Conservation (phyloP, 1,140 invertebrate species). For the Orchestia grillus region DNA sequence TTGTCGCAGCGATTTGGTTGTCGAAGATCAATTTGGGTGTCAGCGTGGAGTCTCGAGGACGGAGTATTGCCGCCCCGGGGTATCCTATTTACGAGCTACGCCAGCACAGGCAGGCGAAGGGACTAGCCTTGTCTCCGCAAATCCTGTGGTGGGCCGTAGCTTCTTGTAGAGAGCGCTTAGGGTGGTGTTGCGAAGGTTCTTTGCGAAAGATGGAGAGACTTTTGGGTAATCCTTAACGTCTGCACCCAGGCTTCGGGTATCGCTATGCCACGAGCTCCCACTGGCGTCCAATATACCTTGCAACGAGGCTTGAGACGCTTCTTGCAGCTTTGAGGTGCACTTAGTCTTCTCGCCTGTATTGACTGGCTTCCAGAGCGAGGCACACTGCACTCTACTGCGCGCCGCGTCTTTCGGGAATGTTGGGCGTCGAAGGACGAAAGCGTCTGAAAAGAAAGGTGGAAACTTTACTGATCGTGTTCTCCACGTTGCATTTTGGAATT, state of each 20-base stretch:
- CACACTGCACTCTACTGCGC: neutral
- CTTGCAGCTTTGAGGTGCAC: neutral
- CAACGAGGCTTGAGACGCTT: neutral
- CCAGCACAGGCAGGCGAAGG: neutral
- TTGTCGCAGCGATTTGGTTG: neutral
- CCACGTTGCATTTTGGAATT: neutral
- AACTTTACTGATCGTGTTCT: neutral
- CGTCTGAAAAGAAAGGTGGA: neutral
- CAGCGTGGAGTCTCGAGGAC: neutral
- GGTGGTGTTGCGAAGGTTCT: slow-evolving; percentile 33
- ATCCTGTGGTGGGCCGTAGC: slow-evolving; percentile 24
- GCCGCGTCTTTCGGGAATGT: neutral
- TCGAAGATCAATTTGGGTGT: slow-evolving; percentile 3
- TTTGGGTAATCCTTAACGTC: slow-evolving; percentile 53
- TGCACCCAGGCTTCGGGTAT: slow-evolving; percentile 3
- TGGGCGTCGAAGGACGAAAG: too few species aligned
- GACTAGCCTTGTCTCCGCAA: slow-evolving; percentile 40
- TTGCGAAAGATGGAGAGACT: slow-evolving; percentile 20
- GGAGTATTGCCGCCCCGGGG: neutral
- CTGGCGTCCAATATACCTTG: slow-evolving; percentile 11
- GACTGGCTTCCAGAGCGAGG: neutral
- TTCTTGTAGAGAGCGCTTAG: slow-evolving; percentile 54
- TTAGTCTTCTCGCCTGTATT: neutral
- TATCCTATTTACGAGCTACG: neutral
- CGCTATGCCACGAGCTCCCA: slow-evolving; percentile 40